Conservation (phyloP, 2,888 invertebrate genomes). For the Polydrusus pterygomalis region DNA sequence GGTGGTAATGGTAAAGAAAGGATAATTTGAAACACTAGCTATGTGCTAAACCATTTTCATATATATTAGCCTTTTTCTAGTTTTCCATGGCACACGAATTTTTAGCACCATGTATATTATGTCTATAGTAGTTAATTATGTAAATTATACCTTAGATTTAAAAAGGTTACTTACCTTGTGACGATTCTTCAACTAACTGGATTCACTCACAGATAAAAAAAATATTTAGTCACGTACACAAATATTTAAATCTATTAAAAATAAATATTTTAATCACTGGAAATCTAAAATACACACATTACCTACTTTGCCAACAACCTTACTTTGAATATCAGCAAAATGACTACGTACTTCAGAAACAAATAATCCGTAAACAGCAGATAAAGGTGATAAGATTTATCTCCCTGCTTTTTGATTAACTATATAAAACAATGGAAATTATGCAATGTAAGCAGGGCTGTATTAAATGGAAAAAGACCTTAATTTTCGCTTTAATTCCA, state of each 20-base stretch:
- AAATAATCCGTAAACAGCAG: constrained; percentile 30
- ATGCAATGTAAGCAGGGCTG: constrained; percentile 3
- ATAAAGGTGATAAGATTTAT: constrained; percentile 37
- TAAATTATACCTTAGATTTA: too few relatives aligned
- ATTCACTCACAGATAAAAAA: background rate
- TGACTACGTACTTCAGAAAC: constrained; percentile 33
- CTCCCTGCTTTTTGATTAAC: constrained; percentile 35
- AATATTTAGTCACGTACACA: constrained; percentile 28
- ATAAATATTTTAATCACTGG: constrained; percentile 22
- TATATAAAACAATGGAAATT: constrained; percentile 38
- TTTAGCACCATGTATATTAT: too few relatives aligned
- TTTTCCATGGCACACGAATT: too few relatives aligned
- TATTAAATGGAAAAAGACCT: background rate
- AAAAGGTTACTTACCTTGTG: background rate
- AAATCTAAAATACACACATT: constrained; percentile 2
- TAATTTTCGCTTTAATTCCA: too few relatives aligned
- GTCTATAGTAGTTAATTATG: too few relatives aligned
- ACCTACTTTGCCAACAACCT: background rate
- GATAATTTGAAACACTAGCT: too few relatives aligned
- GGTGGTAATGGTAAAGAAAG: too few relatives aligned
- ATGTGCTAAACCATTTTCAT: too few relatives aligned
- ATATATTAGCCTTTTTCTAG: too few relatives aligned
- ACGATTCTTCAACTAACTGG: background rate
- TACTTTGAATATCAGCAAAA: constrained; percentile 9
- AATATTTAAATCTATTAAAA: background rate